phyloP scores from a whole-genome alignment of 2,888 invertebrate genomes.

The Frankliniella fusca region DNA sequence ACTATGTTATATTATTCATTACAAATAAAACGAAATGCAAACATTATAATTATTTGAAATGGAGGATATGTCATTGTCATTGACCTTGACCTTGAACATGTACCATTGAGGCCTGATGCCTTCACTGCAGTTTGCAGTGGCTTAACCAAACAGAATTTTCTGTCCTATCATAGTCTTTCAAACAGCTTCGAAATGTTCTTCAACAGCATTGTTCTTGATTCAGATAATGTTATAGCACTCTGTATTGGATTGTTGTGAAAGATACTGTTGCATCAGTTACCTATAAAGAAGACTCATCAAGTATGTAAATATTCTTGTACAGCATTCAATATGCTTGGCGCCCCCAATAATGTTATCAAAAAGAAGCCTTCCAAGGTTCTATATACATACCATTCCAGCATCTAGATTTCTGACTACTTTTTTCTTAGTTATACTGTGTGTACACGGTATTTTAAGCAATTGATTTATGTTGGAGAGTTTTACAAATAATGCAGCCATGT shows the following conservation, averaged over 20 bases:
- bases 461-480: not conserved
- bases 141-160: not conserved
- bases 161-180: not conserved
- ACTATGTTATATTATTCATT: conserved; percentile 23
- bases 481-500: not conserved
- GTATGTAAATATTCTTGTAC: conserved; percentile 8
- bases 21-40: conserved; percentile 21
- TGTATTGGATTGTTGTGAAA: not conserved
- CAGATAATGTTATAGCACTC: not conserved
- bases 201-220: not conserved
- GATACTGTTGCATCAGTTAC: not conserved
- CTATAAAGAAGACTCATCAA: not conserved
- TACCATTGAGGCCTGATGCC: conserved; percentile 17
- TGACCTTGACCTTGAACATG: not conserved
- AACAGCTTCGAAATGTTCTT: not conserved
- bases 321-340: not conserved
- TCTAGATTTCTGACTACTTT: not conserved
- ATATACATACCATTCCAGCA: conserved; percentile 11
- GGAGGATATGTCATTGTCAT: not conserved
- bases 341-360: not conserved
- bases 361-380: not conserved
- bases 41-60: conserved; percentile 5
- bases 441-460: not conserved
- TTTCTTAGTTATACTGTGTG: not conserved
- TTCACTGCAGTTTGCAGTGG: not conserved